These are phyloP conservation scores for Dasypolia templi DNA, from an alignment of 2,888 invertebrate genomes.

Conservation along the genomic window DNA sequence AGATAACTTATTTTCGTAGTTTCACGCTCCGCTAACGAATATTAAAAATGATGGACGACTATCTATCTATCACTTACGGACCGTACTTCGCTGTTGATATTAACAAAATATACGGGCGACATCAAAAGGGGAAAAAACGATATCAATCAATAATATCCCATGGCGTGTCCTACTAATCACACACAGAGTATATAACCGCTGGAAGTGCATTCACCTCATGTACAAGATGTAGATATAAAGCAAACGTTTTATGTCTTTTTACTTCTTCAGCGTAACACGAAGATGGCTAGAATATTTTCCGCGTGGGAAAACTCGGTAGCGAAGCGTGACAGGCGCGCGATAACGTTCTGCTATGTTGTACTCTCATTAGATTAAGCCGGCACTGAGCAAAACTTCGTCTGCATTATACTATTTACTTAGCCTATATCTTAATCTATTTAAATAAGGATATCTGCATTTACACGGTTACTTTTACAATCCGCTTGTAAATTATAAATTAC, in stretches of 20 bases:
- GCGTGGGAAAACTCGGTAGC: conserved; percentile 77
- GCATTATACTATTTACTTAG: conserved; percentile 66
- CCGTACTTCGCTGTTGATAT: conserved; percentile 61
- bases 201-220: conserved; percentile 75
- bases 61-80: conserved; percentile 70
- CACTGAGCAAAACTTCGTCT: conserved; percentile 70
- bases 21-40: conserved; percentile 68
- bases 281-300: conserved; percentile 81
- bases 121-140: conserved; percentile 74
- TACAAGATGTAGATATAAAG: conserved; percentile 65
- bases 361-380: conserved; percentile 82
- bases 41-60: conserved; percentile 80
- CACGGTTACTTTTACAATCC: neutral
- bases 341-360: conserved; percentile 78
- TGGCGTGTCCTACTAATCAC: conserved; percentile 76
- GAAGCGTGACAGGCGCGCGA: conserved; percentile 79
- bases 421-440: conserved; percentile 54
- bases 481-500: neutral
- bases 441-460: conserved; percentile 46
- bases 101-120: conserved; percentile 59
- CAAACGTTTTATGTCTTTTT: conserved; percentile 75
- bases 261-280: conserved; percentile 74
- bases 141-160: conserved; percentile 82
- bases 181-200: conserved; percentile 67
- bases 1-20: conserved; percentile 66